Percentiles rank a stretch among this genome's conserved stretches.
phyloP scores from a whole-genome alignment of 2,797 vertebrate species.

The Characodon lateralis region DNA sequence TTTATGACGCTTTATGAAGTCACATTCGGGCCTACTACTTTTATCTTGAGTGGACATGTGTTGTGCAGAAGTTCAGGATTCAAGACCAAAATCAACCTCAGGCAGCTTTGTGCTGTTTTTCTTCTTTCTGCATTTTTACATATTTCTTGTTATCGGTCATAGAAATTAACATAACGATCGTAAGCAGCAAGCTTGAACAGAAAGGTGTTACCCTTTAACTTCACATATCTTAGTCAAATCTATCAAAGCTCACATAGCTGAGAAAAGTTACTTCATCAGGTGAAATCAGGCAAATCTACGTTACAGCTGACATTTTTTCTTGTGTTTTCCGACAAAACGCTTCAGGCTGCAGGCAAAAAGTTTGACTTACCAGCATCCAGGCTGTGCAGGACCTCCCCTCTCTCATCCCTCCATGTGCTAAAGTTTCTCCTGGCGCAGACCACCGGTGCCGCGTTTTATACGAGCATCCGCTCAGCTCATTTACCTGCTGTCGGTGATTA shows the following conservation, averaged over 20 bases:
- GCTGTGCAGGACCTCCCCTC: conserved; percentile 55
- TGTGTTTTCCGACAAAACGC: neutral
- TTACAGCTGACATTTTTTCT: neutral
- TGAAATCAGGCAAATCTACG: neutral
- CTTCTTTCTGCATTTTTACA: neutral
- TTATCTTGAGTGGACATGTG: neutral
- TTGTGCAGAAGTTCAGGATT: neutral
- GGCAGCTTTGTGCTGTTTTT: neutral
- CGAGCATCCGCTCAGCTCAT: conserved; percentile 44
- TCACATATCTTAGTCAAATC: neutral
- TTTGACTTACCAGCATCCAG: conserved; percentile 49
- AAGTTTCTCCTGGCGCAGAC: conserved; percentile 45
- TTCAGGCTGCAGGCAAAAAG: neutral
- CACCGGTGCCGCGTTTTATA: conserved; percentile 61
- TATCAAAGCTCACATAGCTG: neutral
- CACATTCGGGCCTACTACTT: neutral
- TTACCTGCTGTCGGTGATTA: conserved; percentile 81
- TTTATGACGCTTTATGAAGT: neutral
- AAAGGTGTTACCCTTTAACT: neutral
- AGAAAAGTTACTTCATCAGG: neutral
- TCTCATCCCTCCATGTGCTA: conserved; percentile 15
- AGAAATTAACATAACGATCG: neutral
- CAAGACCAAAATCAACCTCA: neutral
- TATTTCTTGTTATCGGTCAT: neutral
- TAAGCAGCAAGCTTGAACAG: neutral